phyloP scores from a whole-genome alignment of 2,797 vertebrate genomes.

The Bufotes viridis region DNA sequence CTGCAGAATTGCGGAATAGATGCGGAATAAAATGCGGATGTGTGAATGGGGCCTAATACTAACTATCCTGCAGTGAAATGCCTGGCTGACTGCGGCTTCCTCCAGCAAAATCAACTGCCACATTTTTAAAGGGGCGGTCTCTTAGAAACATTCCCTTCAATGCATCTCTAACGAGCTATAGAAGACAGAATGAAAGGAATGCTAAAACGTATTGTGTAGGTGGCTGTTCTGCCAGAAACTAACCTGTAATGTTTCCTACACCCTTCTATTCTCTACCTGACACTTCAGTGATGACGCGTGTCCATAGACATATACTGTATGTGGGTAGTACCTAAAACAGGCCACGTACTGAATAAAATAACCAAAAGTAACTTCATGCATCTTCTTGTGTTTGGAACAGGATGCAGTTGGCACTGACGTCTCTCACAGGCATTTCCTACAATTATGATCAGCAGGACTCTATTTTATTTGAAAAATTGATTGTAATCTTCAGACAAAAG shows the following conservation, averaged over 20 bases:
- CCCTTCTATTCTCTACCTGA: no score
- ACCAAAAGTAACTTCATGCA: background rate
- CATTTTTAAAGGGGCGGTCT: background rate
- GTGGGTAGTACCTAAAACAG: background rate
- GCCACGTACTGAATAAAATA: background rate
- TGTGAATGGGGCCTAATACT: no score
- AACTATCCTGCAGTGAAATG: no score
- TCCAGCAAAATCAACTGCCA: background rate
- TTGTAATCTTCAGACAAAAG: constrained; percentile 26
- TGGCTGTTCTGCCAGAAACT: background rate
- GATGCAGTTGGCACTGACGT: background rate
- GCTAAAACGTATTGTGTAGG: background rate
- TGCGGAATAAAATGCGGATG: no score
- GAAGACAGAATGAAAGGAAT: background rate
- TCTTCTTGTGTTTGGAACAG: background rate
- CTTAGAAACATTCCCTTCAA: background rate
- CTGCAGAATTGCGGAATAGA: no score
- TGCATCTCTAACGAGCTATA: background rate
- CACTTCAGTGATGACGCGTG: no score
- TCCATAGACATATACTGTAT: background rate
- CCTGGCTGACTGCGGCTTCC: no score
- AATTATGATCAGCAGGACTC: constrained; percentile 27
- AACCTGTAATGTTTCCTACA: no score
- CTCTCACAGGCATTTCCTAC: constrained; percentile 17
- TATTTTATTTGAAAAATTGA: constrained; percentile 15